Base-by-base conservation (phyloP, 2,888 invertebrate species). In the Lithophane leautieri region DNA sequence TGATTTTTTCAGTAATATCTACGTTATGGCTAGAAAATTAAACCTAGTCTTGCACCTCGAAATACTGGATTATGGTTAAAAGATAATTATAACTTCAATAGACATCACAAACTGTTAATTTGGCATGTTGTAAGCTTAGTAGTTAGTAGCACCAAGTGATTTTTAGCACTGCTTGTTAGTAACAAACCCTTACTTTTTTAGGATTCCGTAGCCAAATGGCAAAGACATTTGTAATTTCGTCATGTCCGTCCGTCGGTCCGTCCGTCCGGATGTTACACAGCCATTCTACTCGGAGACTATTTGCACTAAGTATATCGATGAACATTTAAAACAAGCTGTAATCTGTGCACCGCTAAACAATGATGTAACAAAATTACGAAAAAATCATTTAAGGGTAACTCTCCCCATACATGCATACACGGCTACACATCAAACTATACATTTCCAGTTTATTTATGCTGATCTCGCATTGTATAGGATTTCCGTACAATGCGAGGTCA, bases 111-210 rank as follows among this genome's bases (percentile, higher is more conserved):
- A 52, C 52, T 69, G 54, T 28, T 56, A 58, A 67, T 70, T 70
- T 76, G 67, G 25, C 28, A 70, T 60, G 34, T n/a, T 67, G 22
- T 81, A 44, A 28, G 66, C 47, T 74, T 70, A 70, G 61, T 62
- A 75, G 52, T 70, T 67, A 42, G 50, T 47, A 58, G 34, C 16
- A 58, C 65, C 65, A 69, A 40, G 28, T 44, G 52, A 68, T 60
- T 54, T 58, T 47, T 61, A 28, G 50, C 54, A 42, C 63, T 25
- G 14, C 22, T 50, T 69, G 16, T 61, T 61, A 50, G 42, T 47
- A 40, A 69, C 1, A 56, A 68, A 65, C 78, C 25, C 7, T n/a
- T 78, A 54, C 14, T 60, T 60, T 56, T 40, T 44, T 52, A 47
- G 34, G 50, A 9, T 52, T n/a, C 16, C 11, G 34, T 67, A 34